Percentiles rank a stretch among this genome's conserved stretches.
Conservation (phyloP, 1,140 invertebrate genomes). For the Chrysomallon squamiferum region DNA sequence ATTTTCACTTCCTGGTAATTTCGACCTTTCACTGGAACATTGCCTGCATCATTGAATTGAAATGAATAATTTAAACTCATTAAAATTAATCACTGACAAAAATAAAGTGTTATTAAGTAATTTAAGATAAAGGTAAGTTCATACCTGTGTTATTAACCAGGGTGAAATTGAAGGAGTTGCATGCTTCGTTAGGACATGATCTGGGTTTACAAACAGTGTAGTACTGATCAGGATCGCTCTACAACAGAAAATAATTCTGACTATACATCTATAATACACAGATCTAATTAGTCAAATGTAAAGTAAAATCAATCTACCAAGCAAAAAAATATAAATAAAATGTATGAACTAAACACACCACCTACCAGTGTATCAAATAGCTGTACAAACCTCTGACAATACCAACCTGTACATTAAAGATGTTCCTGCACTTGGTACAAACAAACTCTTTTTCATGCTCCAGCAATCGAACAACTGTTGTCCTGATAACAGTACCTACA, state of each 20-base stretch:
- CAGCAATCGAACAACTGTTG: slow-evolving; percentile 77
- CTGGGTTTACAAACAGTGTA: slow-evolving; percentile 70
- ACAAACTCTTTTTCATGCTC: slow-evolving; percentile 77
- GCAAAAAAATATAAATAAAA: too few relatives aligned
- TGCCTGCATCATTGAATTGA: too few relatives aligned
- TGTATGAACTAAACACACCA: too few relatives aligned
- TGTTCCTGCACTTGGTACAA: slow-evolving; percentile 80
- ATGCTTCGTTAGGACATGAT: slow-evolving; percentile 71
- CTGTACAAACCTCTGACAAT: too few relatives aligned
- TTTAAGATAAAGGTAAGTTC: background rate
- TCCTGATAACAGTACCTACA: slow-evolving; percentile 78
- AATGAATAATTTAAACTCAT: too few relatives aligned
- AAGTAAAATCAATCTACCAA: too few relatives aligned
- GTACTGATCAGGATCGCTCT: slow-evolving; percentile 73
- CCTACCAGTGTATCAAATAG: too few relatives aligned
- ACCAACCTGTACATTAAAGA: slow-evolving; percentile 71
- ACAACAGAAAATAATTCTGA: too few relatives aligned
- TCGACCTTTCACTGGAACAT: slow-evolving; percentile 71
- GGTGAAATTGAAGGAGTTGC: slow-evolving; percentile 65
- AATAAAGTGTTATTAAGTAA: too few relatives aligned
- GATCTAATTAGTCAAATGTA: too few relatives aligned
- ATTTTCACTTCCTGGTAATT: slow-evolving; percentile 92
- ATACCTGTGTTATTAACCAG: slow-evolving; percentile 61
- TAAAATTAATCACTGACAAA: background rate
- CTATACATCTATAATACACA: too few relatives aligned